Evolutionary conservation across 2,113 vertebrate genomes (phyloP).

Genomic region (Notiomystis cincta): DNA sequence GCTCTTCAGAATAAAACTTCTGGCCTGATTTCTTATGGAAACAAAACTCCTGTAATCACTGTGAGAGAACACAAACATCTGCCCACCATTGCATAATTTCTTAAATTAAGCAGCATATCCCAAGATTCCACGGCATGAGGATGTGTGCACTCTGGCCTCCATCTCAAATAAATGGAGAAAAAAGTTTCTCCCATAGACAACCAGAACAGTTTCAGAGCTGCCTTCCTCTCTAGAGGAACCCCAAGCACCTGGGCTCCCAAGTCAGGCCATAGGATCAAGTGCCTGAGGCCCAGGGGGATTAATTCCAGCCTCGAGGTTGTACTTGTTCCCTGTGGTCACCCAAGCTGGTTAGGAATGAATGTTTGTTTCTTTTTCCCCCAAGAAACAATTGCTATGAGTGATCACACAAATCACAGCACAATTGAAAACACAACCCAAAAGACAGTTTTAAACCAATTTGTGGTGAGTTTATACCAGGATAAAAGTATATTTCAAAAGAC

Average conservation of each 20-base stretch:
- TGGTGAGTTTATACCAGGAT: neutral
- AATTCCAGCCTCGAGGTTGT: neutral
- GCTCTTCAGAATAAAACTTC: slow-evolving; percentile 5
- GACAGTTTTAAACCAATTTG: neutral
- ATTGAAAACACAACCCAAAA: neutral
- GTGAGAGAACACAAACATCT: neutral
- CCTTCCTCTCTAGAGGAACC: neutral
- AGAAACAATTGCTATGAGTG: neutral
- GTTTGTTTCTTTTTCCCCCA: neutral
- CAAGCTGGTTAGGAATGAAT: neutral
- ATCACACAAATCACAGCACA: rapidly evolving
- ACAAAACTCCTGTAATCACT: neutral
- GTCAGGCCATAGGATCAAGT: neutral
- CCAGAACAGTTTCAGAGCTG: neutral
- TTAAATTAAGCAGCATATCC: neutral
- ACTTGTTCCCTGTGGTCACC: neutral
- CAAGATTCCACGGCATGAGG: neutral
- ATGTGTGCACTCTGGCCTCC: neutral
- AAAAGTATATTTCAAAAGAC: neutral
- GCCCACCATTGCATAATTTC: neutral
- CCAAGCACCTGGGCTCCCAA: neutral
- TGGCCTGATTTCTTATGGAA: slow-evolving; percentile 11
- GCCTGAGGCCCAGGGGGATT: neutral
- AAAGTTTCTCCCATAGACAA: neutral
- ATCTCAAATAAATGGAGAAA: neutral